Evolutionary conservation across 2,113 vertebrate genomes (phyloP).

Genomic region (Microcebus tavaratra): DNA sequence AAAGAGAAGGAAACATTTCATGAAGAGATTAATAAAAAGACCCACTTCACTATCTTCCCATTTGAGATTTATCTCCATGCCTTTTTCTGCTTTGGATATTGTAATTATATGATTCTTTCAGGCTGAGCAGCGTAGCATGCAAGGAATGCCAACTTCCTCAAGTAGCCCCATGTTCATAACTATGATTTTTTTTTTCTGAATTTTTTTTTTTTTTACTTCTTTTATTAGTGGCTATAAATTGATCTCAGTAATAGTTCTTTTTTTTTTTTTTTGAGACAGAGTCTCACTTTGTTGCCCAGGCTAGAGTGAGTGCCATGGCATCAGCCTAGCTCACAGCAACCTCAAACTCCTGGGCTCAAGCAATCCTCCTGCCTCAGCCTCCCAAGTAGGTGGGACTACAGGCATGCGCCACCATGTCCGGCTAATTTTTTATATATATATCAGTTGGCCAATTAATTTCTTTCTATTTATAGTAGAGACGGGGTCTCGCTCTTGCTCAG

Average conservation of each 20-base stretch:
- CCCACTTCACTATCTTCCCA: neutral
- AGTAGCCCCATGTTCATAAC: neutral
- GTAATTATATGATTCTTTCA: constrained; percentile 40
- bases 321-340: no score
- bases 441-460: no score
- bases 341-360: no score
- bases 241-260: neutral
- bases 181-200: neutral
- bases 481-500: no score
- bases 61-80: neutral
- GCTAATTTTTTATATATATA: no score
- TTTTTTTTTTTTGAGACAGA: no score
- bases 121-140: neutral
- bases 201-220: neutral
- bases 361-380: no score
- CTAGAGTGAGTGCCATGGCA: no score
- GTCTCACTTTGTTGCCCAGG: no score
- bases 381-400: no score
- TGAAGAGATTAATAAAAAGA: neutral
- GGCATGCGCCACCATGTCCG: no score
- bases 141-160: rapidly evolving
- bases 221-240: neutral
- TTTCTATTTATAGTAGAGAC: no score
- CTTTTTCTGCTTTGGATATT: neutral
- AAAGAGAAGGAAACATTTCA: constrained; percentile 25